These are phyloP conservation scores for Rhagonycha lutea DNA, from an alignment of 2,888 invertebrate genomes.

Conservation along the genomic window DNA sequence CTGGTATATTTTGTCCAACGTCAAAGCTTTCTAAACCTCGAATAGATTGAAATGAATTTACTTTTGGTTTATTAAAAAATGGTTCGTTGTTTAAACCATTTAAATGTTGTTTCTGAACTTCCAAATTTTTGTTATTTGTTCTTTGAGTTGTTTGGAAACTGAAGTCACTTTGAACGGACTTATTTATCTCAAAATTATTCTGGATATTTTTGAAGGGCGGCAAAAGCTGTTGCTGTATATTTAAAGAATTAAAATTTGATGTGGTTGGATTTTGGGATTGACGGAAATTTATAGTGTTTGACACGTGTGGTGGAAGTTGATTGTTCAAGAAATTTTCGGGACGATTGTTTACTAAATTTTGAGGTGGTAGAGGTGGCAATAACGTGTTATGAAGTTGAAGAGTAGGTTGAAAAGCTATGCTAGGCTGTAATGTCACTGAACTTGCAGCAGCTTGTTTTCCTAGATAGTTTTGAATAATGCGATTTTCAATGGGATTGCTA, in stretches of 20 bases:
- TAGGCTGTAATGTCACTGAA: slow-evolving; percentile 59
- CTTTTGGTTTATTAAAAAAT: background rate
- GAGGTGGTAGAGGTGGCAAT: slow-evolving; percentile 28
- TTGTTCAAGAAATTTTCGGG: slow-evolving; percentile 5
- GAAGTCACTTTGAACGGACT: background rate
- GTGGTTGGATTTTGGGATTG: slow-evolving; percentile 5
- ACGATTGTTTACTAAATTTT: slow-evolving; percentile 34
- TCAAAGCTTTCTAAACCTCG: slow-evolving; percentile 14
- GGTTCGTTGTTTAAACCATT: background rate
- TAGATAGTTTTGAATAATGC: background rate
- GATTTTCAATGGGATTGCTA: background rate
- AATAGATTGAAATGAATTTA: slow-evolving; percentile 48
- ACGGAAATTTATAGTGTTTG: background rate
- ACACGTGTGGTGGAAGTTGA: background rate
- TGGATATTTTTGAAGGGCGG: background rate
- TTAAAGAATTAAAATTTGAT: slow-evolving; percentile 11
- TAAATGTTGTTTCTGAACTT: background rate
- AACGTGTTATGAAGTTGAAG: slow-evolving; percentile 24
- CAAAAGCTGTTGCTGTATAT: slow-evolving; percentile 47
- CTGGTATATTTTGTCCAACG: slow-evolving; percentile 7
- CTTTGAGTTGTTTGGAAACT: background rate
- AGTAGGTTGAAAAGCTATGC: slow-evolving; percentile 52
- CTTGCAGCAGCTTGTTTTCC: background rate
- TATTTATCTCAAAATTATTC: background rate
- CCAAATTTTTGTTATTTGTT: background rate